Conservation (phyloP, 1,140 invertebrate genomes). For the Pararge aegeria region DNA sequence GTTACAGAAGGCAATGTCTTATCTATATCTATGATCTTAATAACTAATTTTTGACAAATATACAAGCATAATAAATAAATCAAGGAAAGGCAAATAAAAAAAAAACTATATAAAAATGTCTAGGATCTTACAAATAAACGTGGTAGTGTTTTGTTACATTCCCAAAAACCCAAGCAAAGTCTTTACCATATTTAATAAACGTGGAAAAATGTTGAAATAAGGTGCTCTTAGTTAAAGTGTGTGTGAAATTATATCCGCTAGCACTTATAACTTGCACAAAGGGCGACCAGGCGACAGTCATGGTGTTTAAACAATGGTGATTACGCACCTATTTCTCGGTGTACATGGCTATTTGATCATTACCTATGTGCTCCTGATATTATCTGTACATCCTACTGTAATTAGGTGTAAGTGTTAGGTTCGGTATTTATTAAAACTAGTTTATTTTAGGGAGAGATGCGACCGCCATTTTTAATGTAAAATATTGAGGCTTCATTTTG, state of each 20-base stretch:
- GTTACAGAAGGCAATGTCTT: too few relatives aligned
- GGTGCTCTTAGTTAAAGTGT: too few relatives aligned
- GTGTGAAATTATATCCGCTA: background rate
- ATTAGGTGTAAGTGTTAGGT: conserved; percentile 9
- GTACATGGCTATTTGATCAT: conserved; percentile 8
- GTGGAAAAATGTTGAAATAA: too few relatives aligned
- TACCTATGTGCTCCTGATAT: conserved; percentile 7
- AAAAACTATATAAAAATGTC: too few relatives aligned
- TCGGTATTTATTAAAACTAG: conserved; percentile 9
- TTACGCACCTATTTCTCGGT: conserved; percentile 49
- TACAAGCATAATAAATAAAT: too few relatives aligned
- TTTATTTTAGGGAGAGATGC: background rate
- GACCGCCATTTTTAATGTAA: conserved; percentile 1
- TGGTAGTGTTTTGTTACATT: too few relatives aligned
- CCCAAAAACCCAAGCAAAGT: too few relatives aligned
- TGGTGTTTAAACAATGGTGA: conserved; percentile 39
- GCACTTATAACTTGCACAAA: conserved; percentile 16
- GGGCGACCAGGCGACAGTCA: conserved; percentile 22
- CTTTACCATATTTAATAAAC: too few relatives aligned
- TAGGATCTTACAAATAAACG: too few relatives aligned
- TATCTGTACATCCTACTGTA: conserved; percentile 9
- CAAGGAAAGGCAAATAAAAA: too few relatives aligned
- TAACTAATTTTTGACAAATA: too few relatives aligned
- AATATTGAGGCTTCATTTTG: background rate
- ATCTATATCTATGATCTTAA: too few relatives aligned